Evolutionary conservation across 1,140 invertebrate species (phyloP), one percentile per base, ranked within the genome.

Genomic region (Pachypsylla venusta): DNA sequence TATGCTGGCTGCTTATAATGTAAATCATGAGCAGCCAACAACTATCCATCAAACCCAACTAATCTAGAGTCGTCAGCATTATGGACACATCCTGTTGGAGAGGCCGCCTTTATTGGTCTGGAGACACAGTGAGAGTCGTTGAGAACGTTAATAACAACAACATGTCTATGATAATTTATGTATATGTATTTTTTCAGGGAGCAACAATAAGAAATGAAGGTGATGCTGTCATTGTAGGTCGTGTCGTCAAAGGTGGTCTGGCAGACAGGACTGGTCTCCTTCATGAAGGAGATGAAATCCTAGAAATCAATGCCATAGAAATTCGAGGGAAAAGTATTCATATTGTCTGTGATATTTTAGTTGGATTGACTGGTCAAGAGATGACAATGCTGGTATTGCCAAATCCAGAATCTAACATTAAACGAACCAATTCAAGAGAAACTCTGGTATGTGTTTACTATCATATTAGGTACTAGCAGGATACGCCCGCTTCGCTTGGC

Each of bases 251-350:
- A 63, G 93, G 94, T 7, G 94, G 94, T 1, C 90, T 88, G 2
- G 94, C 93, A 2, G 93, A 98, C 65, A 93, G 93, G 70, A 93
- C 89, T 27, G 91, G 93, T 2, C 74, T 97, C 1, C 73, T 99
- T 39, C 92, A 95, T 70, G 93, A 97, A 74, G 92, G 93, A 20
- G 94, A 98, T 70, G 94, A 98, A 75, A 90, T 98, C 25, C 76
- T 98, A 4, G 94, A 98, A 73, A 91, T 98, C 12, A 97, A 98
- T 73, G 91, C 89, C 5, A 84, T 95, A 40, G 87, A 92, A 68
- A 87, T 98, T 86, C 81, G 93, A 60, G 93, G 94, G 59, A 97
- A 96, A 73, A 89, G 89, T 61, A 90, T 99, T 61, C 93, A 97
- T 74, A 92, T 98, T 71, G 94, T 99, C 63, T 98, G 93, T 75